These are phyloP conservation scores for Varanus salvator DNA, from an alignment of 2,113 vertebrate species.

Conservation along the genomic window DNA sequence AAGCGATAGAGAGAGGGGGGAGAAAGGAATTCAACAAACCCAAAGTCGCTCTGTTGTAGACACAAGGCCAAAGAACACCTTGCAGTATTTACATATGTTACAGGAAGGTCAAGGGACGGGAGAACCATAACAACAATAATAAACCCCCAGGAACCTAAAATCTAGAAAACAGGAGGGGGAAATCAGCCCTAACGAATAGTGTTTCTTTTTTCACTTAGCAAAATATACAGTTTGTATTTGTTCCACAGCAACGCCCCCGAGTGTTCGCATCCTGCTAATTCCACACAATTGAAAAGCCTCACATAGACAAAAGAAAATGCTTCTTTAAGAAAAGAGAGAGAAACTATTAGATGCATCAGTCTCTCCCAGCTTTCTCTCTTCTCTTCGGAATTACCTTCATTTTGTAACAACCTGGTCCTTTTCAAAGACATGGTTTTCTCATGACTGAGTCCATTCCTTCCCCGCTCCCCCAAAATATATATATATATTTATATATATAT, in stretches of 20 bases:
- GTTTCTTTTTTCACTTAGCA: conserved; percentile 86
- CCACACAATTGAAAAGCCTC: conserved; percentile 84
- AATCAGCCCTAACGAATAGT: conserved; percentile 84
- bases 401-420: conserved; percentile 65
- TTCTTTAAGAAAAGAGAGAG: conserved; percentile 68
- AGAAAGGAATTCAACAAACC: conserved; percentile 52
- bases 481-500: conserved; percentile 56
- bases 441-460: not conserved
- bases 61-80: conserved; percentile 71
- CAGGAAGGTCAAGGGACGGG: conserved; percentile 70
- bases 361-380: conserved; percentile 63
- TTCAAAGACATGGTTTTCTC: conserved; percentile 68
- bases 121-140: conserved; percentile 55
- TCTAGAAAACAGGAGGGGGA: conserved; percentile 77
- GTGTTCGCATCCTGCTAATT: conserved; percentile 79
- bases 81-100: conserved; percentile 95
- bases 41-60: conserved; percentile 69
- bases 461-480: conserved; percentile 4
- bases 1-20: not conserved
- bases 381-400: conserved; percentile 68
- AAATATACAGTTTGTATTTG: conserved; percentile 90
- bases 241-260: conserved; percentile 73
- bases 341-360: conserved; percentile 63
- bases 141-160: conserved; percentile 79
- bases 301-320: conserved; percentile 84